These are phyloP conservation scores for Scortum barcoo DNA, from an alignment of 2,113 vertebrate genomes.

Conservation along the genomic window DNA sequence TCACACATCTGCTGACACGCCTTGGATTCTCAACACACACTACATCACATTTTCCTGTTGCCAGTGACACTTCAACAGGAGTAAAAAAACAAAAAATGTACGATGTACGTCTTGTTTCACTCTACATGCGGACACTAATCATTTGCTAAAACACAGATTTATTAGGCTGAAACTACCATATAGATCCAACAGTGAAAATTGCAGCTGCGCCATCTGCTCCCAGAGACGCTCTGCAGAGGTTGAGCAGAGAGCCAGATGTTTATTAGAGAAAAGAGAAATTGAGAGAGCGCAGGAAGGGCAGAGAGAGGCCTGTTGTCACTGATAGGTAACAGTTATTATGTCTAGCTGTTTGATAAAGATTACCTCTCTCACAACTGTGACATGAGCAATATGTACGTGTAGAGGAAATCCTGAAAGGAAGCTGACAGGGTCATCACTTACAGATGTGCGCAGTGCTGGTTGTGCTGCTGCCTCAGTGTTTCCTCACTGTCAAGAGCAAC, in stretches of 20 bases:
- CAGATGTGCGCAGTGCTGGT: background rate
- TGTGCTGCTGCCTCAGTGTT: background rate
- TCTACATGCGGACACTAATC: conserved; percentile 19
- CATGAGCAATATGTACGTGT: background rate
- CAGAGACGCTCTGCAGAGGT: conserved; percentile 33
- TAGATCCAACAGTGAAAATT: conserved; percentile 10
- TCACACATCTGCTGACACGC: conserved; percentile 26
- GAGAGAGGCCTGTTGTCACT: conserved; percentile 12
- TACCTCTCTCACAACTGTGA: background rate
- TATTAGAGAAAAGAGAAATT: conserved; percentile 51
- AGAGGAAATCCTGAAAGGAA: conserved; percentile 21
- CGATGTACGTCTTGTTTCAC: background rate
- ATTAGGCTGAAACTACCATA: conserved; percentile 17
- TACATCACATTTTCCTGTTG: conserved; percentile 8
- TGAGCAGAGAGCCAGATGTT: conserved; percentile 60
- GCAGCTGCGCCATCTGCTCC: conserved; percentile 48
- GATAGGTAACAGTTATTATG: conserved; percentile 45
- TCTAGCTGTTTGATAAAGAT: conserved; percentile 16
- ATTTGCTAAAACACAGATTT: conserved; percentile 21
- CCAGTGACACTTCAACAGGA: conserved; percentile 6
- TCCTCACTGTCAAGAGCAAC: background rate
- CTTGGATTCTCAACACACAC: conserved; percentile 1
- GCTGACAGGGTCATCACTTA: background rate
- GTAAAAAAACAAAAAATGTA: background rate
- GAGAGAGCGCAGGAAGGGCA: conserved; percentile 46